Base-by-base conservation (phyloP, 1,140 invertebrate genomes). In the Pentalonia nigronervosa region DNA sequence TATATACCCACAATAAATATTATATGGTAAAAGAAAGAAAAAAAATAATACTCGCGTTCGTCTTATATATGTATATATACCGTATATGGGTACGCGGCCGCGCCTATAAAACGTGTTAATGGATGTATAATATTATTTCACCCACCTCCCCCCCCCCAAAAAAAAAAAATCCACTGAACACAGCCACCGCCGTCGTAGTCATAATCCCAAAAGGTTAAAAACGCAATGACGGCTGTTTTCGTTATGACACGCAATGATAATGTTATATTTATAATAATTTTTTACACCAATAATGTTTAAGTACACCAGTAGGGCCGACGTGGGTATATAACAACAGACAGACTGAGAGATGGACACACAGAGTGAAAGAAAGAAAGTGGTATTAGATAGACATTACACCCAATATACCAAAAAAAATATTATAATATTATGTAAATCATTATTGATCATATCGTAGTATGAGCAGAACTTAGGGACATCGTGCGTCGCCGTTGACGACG, bases 101-200 rank as follows among this genome's bases (percentile, higher is more conserved):
- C 91, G 91, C 91, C 91, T 84, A 50, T 92, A 92, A 92, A 92
- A 92, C 91, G 91, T 92, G 91, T 92, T 92, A 92, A 92, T 92
- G 91, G 91, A 92, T 53, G 47, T 92, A 92, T 92, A 83, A 48
- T 92, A 92, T 92, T 92, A 92, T 92, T 92, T 47, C 45, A 30
- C 23, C 41, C 41, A 34, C n/a, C n/a, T 36, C 50, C 50, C 36
- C 87, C 48, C 30, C 14, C 30, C 60, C 50, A 53, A 20, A n/a
- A n/a, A n/a, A n/a, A n/a, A n/a, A n/a, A 53, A 8, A 50, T 20
- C n/a, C 3, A 20, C 30, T 4, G 14, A 17, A 17, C 87, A 36
- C 87, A 17, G 17, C 7, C n/a, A 53, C 53, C 47, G 25, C 45
- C 17, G 56, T 8, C 56, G 56, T 45, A 41, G 60, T 91, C 53